Conservation (phyloP, 2,113 vertebrate genomes). For the Tragelaphus scriptus region DNA sequence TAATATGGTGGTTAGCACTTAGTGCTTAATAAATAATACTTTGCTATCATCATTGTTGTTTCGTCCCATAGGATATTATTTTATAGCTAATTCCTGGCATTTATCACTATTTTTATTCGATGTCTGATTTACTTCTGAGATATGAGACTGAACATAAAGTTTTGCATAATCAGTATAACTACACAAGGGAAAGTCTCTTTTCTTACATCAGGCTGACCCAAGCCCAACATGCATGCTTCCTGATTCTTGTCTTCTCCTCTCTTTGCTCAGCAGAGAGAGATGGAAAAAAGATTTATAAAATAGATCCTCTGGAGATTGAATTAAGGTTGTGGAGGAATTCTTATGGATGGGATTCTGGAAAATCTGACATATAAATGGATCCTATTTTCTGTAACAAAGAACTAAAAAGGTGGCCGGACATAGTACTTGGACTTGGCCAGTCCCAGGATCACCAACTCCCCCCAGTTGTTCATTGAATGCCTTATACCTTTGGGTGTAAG, state of each 20-base stretch:
- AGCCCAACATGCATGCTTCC: neutral
- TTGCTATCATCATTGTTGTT: neutral
- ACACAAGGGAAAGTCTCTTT: neutral
- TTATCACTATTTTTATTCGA: neutral
- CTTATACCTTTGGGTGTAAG: neutral
- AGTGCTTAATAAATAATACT: neutral
- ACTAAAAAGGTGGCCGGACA: neutral
- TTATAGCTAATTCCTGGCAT: neutral
- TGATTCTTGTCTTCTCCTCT: neutral
- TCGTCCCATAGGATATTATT: neutral
- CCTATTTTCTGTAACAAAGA: slow-evolving; percentile 12
- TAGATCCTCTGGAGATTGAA: neutral
- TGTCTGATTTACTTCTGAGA: neutral
- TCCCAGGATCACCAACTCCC: neutral
- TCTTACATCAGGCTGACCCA: neutral
- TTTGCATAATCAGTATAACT: neutral
- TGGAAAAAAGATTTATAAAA: neutral
- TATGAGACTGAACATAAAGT: neutral
- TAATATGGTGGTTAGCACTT: neutral
- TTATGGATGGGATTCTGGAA: neutral
- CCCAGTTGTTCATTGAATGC: neutral
- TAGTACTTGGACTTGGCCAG: neutral
- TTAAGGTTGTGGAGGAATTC: neutral
- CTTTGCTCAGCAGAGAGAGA: neutral
- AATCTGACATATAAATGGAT: neutral